A percentile compares a stretch with the other conserved stretches of the same genome.
These are phyloP conservation scores for Aotus griseimembra DNA, from an alignment of 2,797 vertebrate species.

Conservation along the genomic window DNA sequence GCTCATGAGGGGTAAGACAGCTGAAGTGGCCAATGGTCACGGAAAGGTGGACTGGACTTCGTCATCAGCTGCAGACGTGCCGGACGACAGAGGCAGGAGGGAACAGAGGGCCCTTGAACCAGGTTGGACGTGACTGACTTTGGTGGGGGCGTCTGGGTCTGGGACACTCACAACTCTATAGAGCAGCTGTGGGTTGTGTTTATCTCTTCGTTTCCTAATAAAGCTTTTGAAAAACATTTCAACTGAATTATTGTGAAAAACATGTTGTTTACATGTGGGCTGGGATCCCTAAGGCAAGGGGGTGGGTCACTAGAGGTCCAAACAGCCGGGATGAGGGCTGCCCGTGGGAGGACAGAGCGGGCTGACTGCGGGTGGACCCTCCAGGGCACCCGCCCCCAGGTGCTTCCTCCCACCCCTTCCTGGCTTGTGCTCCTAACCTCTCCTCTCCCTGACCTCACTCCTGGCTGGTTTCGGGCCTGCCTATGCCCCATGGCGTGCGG, in stretches of 20 bases:
- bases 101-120: background rate
- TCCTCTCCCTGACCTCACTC: too few relatives aligned
- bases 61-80: fast-evolving
- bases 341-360: background rate
- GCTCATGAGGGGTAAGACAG: background rate
- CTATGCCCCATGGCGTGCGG: fast-evolving
- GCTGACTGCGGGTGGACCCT: background rate
- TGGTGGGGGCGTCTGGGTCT: background rate
- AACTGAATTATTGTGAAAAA: background rate
- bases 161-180: background rate
- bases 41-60: background rate
- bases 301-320: background rate
- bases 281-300: background rate
- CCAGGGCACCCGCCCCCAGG: fast-evolving
- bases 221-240: constrained; percentile 48
- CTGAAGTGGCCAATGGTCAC: background rate
- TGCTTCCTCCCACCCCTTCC: background rate
- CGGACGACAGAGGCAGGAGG: background rate
- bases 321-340: fast-evolving
- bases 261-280: background rate
- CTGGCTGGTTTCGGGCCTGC: background rate
- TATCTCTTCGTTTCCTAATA: constrained; percentile 43
- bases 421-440: background rate
- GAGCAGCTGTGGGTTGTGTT: constrained; percentile 30
- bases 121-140: background rate